Evolutionary conservation across 2,113 vertebrate genomes (phyloP).

Genomic region (Otus sunia): DNA sequence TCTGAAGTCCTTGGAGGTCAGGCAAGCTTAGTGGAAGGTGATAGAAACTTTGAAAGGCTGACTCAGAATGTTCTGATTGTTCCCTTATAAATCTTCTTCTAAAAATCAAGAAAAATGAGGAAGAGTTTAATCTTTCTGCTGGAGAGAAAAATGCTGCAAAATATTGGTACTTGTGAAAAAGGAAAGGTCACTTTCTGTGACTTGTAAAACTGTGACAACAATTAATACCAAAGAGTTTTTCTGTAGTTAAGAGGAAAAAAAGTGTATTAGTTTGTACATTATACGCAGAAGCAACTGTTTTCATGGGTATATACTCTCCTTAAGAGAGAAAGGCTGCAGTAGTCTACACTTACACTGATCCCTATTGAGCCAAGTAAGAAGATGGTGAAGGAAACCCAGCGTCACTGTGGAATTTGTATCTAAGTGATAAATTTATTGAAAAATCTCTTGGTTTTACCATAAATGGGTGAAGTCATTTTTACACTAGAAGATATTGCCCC

Average conservation of each 20-base stretch:
- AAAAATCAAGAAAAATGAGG: background rate
- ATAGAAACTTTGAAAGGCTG: background rate
- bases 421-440: background rate
- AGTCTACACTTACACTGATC: background rate
- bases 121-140: background rate
- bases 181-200: background rate
- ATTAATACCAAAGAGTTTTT: background rate
- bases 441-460: background rate
- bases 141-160: background rate
- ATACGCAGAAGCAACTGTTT: background rate
- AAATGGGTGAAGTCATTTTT: background rate
- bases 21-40: background rate
- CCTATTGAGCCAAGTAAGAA: background rate
- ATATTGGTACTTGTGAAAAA: background rate
- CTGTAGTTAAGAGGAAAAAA: background rate
- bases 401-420: background rate
- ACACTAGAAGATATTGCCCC: background rate
- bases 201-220: background rate
- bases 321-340: background rate
- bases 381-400: background rate
- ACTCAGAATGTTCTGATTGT: background rate
- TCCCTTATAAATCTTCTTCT: background rate
- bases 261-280: background rate
- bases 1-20: background rate
- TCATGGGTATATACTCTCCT: background rate